Conservation (phyloP, 2,888 invertebrate genomes). For the Aspidiotus destructor region DNA sequence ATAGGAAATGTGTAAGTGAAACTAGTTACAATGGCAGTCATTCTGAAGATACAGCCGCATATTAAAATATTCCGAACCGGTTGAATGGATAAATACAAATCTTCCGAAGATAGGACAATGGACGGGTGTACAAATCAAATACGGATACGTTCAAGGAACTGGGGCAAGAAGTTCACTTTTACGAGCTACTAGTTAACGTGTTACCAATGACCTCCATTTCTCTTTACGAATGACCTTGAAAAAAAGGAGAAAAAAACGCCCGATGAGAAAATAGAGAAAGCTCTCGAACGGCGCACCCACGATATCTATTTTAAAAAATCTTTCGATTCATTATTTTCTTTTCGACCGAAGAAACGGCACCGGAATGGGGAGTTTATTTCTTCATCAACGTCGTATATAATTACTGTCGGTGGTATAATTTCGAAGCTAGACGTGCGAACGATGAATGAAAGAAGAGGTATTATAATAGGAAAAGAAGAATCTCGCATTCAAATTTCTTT, state of each 20-base stretch:
- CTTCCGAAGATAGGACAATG: conserved; percentile 27
- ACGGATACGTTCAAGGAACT: conserved; percentile 31
- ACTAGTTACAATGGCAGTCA: conserved; percentile 25
- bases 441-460: too few relatives aligned
- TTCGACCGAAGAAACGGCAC: background rate
- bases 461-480: too few relatives aligned
- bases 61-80: conserved; percentile 28
- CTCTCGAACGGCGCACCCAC: conserved; percentile 17
- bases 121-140: conserved; percentile 28
- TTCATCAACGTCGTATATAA: too few relatives aligned
- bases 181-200: conserved; percentile 15
- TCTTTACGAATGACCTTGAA: conserved; percentile 26
- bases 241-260: conserved; percentile 8
- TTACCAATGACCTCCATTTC: conserved; percentile 30
- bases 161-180: conserved; percentile 31
- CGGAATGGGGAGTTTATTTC: background rate
- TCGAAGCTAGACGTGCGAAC: too few relatives aligned
- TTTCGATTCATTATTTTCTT: background rate
- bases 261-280: conserved; percentile 26
- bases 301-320: conserved; percentile 12
- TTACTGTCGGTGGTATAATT: too few relatives aligned
- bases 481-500: too few relatives aligned
- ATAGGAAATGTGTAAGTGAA: conserved; percentile 15
- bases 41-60: conserved; percentile 13
- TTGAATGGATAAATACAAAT: conserved; percentile 25